Conservation (phyloP, 2,113 vertebrate species). For the Mormoops blainvillei region DNA sequence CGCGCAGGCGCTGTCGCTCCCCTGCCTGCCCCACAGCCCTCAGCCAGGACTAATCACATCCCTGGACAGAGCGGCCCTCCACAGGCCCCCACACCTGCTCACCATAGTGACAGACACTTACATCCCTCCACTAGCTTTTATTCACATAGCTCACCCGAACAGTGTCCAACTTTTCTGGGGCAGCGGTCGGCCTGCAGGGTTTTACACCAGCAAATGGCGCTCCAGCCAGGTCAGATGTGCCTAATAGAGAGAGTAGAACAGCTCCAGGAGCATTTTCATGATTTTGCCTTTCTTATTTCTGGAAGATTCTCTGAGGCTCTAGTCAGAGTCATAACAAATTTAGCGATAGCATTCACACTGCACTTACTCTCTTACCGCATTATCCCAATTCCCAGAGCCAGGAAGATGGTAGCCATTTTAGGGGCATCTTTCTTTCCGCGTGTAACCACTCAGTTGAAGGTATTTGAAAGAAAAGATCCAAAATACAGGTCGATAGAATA, state of each 20-base stretch:
- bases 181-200: conserved; percentile 84
- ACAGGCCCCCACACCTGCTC: conserved; percentile 74
- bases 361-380: conserved; percentile 81
- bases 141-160: conserved; percentile 80
- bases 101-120: conserved; percentile 78
- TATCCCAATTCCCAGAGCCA: conserved; percentile 85
- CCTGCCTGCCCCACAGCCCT: conserved; percentile 59
- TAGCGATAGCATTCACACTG: conserved; percentile 83
- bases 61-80: conserved; percentile 78
- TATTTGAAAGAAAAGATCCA: conserved; percentile 68
- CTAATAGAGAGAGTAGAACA: conserved; percentile 82
- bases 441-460: conserved; percentile 75
- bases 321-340: conserved; percentile 78
- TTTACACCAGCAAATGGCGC: conserved; percentile 83
- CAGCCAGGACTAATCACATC: conserved; percentile 82
- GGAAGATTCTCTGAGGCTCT: conserved; percentile 69
- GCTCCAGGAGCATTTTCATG: conserved; percentile 81
- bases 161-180: conserved; percentile 81
- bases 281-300: conserved; percentile 79
- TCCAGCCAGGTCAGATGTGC: conserved; percentile 85
- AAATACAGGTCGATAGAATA: background rate
- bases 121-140: conserved; percentile 77
- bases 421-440: conserved; percentile 80
- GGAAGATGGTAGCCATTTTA: conserved; percentile 80
- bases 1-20: background rate